Percentiles rank a stretch among this genome's conserved stretches.
These are phyloP conservation scores for Protomyctophum bolini DNA, from an alignment of 2,113 vertebrate species.

Conservation along the genomic window DNA sequence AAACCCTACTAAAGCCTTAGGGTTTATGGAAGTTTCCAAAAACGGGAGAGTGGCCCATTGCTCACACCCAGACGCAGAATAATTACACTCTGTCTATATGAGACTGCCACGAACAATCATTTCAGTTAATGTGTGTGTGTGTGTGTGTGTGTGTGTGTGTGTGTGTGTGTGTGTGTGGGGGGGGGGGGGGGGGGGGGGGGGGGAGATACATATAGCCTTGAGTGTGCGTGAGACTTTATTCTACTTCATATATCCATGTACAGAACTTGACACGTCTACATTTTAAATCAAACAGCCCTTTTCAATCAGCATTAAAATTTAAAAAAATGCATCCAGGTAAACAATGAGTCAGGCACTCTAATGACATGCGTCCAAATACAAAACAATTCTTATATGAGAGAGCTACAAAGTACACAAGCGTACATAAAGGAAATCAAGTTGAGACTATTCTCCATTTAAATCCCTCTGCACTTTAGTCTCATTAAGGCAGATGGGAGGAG, in stretches of 20 bases:
- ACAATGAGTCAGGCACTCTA: neutral
- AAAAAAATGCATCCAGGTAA: neutral
- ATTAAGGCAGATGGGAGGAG: conserved; percentile 37
- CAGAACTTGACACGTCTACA: no score
- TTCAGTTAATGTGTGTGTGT: neutral
- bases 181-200: no score
- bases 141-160: conserved; percentile 17
- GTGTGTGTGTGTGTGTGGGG: neutral
- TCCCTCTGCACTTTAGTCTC: conserved; percentile 31
- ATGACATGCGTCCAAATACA: neutral
- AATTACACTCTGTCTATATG: conserved; percentile 45
- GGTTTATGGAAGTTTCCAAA: conserved; percentile 1
- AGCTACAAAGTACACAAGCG: neutral
- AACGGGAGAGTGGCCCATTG: conserved; percentile 17
- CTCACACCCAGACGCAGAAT: conserved; percentile 39
- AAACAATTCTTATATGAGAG: neutral
- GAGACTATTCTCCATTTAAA: conserved; percentile 12
- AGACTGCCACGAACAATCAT: no score
- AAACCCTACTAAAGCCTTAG: no score
- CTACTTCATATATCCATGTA: no score
- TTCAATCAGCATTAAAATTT: no score
- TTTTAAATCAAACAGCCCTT: no score
- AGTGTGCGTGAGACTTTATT: neutral
- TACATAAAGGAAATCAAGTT: no score
- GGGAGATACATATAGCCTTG: neutral